phyloP scores from a whole-genome alignment of 2,113 vertebrate species.

The Apodemus sylvaticus region DNA sequence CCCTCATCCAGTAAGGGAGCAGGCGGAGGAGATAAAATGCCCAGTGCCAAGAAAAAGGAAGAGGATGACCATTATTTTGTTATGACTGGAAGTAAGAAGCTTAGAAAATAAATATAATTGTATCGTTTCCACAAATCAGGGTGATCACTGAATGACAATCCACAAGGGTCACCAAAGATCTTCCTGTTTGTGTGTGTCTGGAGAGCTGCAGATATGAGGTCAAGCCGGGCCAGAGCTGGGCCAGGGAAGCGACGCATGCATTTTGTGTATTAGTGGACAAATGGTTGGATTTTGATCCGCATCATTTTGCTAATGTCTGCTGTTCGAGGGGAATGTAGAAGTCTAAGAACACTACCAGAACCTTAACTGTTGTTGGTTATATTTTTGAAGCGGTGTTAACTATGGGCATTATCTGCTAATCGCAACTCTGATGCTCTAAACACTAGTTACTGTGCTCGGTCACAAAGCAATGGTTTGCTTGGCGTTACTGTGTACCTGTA shows the following conservation, averaged over 20 bases:
- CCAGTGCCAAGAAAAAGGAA: conserved; percentile 82
- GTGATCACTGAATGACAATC: not conserved
- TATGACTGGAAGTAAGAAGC: conserved; percentile 91
- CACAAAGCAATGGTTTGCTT: conserved; percentile 5
- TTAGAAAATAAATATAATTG: conserved; percentile 81
- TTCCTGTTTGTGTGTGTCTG: not conserved
- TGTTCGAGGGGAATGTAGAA: not conserved
- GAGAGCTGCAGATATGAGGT: not conserved
- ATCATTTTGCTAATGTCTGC: not conserved
- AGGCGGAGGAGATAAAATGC: conserved; percentile 66
- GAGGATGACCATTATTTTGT: conserved; percentile 93
- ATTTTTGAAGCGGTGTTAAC: conserved; percentile 1
- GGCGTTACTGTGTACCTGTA: not conserved
- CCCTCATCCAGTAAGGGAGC: conserved; percentile 55
- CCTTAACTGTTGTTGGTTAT: not conserved
- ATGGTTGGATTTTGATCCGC: not conserved
- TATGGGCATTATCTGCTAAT: not conserved
- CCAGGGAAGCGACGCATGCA: not conserved
- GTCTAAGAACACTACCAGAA: conserved; percentile 71
- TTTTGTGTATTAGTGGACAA: not conserved
- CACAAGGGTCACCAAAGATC: not conserved
- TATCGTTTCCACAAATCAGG: not conserved
- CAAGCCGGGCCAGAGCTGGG: not conserved
- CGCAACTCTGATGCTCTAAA: not conserved
- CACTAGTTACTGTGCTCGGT: not conserved